phyloP scores from a whole-genome alignment of 2,113 vertebrate species.

The Muntiacus muntjak region DNA sequence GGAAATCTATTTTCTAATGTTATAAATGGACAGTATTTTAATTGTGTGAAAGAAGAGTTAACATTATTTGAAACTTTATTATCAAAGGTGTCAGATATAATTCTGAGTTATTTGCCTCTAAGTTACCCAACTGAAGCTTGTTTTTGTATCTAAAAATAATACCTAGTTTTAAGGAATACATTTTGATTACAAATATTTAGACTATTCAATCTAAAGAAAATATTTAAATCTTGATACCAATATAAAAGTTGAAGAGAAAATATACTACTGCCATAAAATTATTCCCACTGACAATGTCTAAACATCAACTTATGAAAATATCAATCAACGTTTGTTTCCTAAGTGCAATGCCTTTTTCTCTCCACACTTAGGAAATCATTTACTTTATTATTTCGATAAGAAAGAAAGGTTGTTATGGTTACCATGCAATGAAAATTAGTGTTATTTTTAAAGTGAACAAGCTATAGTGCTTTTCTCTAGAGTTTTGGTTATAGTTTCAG shows the following conservation, averaged over 20 bases:
- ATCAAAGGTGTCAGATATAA: background rate
- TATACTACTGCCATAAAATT: background rate
- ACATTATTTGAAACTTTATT: background rate
- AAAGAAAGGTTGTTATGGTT: constrained; percentile 13
- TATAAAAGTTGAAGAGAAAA: background rate
- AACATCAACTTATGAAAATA: constrained; percentile 26
- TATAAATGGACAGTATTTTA: background rate
- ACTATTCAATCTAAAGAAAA: background rate
- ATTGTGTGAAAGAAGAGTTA: background rate
- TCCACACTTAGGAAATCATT: constrained; percentile 13
- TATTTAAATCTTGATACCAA: background rate
- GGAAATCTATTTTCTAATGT: background rate
- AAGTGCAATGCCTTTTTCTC: background rate
- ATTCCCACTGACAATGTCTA: constrained; percentile 25
- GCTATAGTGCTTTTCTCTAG: background rate
- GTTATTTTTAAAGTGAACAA: background rate
- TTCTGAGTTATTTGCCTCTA: background rate
- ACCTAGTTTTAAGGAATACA: background rate
- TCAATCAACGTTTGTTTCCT: background rate
- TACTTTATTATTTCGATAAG: constrained; percentile 8
- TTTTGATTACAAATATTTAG: background rate
- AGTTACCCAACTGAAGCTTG: background rate
- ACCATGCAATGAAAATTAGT: background rate
- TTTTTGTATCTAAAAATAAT: background rate
- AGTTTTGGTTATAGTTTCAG: background rate